phyloP scores from a whole-genome alignment of 1,140 invertebrate species.

The Panagrolaimus sp. region DNA sequence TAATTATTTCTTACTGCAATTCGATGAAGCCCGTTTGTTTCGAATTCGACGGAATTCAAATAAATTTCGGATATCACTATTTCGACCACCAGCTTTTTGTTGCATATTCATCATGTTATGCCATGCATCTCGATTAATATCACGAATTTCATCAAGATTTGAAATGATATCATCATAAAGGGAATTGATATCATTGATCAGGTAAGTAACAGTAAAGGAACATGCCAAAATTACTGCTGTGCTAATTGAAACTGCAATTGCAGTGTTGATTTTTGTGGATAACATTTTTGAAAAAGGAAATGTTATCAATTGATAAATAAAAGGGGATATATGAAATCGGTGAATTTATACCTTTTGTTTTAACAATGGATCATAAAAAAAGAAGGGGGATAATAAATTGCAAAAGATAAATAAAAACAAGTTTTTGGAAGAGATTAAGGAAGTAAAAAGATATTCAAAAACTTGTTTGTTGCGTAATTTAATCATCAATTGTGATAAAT shows the following conservation, averaged over 20 bases:
- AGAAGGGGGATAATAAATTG: too few species aligned
- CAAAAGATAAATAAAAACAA: too few species aligned
- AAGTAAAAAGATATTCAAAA: too few species aligned
- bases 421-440: too few species aligned
- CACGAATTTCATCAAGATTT: not conserved
- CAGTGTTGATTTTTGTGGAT: not conserved
- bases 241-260: not conserved
- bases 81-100: not conserved
- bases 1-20: not conserved
- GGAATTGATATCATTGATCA: slow-evolving; percentile 14
- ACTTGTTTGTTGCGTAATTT: too few species aligned
- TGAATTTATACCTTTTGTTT: too few species aligned
- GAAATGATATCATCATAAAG: slow-evolving; percentile 1
- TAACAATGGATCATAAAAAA: too few species aligned
- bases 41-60: not conserved
- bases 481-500: too few species aligned
- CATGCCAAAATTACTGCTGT: not conserved
- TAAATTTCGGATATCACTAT: not conserved
- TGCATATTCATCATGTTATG: not conserved
- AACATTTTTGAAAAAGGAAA: not conserved
- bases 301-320: too few species aligned
- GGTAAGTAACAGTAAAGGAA: not conserved
- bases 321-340: too few species aligned
- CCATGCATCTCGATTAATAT: not conserved
- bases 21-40: not conserved